phyloP scores from a whole-genome alignment of 2,888 invertebrate species.

The Phania funesta region DNA sequence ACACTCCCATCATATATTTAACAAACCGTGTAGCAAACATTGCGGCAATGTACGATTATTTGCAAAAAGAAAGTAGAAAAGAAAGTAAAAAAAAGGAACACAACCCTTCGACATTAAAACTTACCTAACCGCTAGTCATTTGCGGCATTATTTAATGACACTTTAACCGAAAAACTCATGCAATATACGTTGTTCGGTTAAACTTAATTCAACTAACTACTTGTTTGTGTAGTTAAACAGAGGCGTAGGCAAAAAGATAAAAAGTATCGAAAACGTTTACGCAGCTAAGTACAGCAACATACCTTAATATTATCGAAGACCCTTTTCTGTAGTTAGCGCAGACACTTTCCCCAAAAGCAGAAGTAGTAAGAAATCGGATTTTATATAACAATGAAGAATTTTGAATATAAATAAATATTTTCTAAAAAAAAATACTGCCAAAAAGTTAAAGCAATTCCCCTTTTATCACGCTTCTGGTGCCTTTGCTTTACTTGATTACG shows the following conservation, averaged over 20 bases:
- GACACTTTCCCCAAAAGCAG: background rate
- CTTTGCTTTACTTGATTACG: background rate
- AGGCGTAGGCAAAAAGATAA: background rate
- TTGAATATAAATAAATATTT: background rate
- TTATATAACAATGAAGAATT: background rate
- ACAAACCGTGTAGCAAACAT: conserved; percentile 2
- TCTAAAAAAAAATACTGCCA: background rate
- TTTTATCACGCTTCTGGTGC: background rate
- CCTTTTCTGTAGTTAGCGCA: background rate
- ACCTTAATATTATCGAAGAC: background rate
- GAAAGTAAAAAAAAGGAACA: conserved; percentile 2
- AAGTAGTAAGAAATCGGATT: background rate
- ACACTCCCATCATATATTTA: background rate
- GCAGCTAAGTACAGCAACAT: background rate
- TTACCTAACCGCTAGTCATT: conserved; percentile 67
- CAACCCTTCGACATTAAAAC: conserved; percentile 32
- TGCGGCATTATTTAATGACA: conserved; percentile 65
- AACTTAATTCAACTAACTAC: background rate
- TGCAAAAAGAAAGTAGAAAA: conserved; percentile 1
- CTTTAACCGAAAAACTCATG: conserved; percentile 54
- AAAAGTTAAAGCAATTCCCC: background rate
- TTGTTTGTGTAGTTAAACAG: background rate
- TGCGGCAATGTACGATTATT: background rate
- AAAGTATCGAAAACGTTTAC: background rate
- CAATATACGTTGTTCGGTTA: conserved; percentile 1